These are phyloP conservation scores for Thelaira solivaga DNA, from an alignment of 2,888 invertebrate genomes.

Conservation along the genomic window DNA sequence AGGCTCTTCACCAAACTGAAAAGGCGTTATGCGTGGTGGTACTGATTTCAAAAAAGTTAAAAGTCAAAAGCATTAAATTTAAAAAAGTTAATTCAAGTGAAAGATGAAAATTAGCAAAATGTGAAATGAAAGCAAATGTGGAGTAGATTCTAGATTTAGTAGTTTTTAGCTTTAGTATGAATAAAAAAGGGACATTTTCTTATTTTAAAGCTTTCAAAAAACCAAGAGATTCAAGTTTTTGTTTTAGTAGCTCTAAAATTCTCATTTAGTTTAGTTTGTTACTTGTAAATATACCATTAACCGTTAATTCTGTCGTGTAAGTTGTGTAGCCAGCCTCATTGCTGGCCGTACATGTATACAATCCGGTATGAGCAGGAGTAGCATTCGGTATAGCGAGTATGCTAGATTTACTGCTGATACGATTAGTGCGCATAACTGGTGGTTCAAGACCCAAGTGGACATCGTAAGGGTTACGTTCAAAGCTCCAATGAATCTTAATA, in stretches of 20 bases:
- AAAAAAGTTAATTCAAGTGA: background rate
- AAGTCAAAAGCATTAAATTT: background rate
- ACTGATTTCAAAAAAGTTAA: constrained; percentile 66
- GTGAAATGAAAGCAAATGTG: constrained; percentile 20
- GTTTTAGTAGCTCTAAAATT: constrained; percentile 23
- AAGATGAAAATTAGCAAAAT: background rate
- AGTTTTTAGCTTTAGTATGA: background rate
- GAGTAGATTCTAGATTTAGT: background rate
- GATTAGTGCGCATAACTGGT: constrained; percentile 79
- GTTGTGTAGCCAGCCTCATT: constrained; percentile 79
- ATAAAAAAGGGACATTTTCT: background rate
- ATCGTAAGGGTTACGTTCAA: constrained; percentile 71
- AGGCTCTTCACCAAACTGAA: constrained; percentile 85
- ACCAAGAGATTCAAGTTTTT: background rate
- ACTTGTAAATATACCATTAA: constrained; percentile 78
- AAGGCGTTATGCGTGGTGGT: constrained; percentile 84
- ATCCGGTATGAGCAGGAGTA: constrained; percentile 81
- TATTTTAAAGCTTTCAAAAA: background rate
- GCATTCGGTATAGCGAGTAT: constrained; percentile 81
- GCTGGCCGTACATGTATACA: constrained; percentile 80
- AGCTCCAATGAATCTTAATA: constrained; percentile 83
- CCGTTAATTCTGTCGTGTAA: constrained; percentile 80
- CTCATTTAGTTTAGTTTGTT: constrained; percentile 14
- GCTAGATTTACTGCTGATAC: constrained; percentile 81
- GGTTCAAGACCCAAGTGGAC: constrained; percentile 66